These are phyloP conservation scores for Acronicta aceris DNA, from an alignment of 2,888 invertebrate species.

Conservation along the genomic window DNA sequence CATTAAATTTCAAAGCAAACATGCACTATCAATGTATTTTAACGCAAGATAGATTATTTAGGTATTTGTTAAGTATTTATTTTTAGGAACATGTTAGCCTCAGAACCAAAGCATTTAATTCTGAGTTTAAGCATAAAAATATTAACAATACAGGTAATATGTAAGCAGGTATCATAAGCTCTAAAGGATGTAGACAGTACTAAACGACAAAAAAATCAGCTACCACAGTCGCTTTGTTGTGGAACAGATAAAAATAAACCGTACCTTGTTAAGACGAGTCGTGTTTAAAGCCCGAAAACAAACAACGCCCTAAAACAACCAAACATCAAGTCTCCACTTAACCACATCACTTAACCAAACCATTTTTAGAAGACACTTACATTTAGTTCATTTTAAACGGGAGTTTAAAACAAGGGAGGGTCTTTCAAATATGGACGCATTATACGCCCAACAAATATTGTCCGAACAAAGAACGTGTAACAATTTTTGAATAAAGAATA, in stretches of 20 bases:
- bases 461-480: slow-evolving; percentile 80
- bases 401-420: slow-evolving; percentile 54
- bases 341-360: slow-evolving; percentile 82
- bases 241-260: slow-evolving; percentile 77
- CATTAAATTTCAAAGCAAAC: too few relatives aligned
- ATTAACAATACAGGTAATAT: too few relatives aligned
- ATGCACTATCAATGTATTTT: too few relatives aligned
- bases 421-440: slow-evolving; percentile 72
- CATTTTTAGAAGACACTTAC: slow-evolving; percentile 70
- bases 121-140: too few relatives aligned
- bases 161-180: slow-evolving; percentile 22
- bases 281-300: slow-evolving; percentile 80
- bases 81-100: too few relatives aligned
- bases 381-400: slow-evolving; percentile 54
- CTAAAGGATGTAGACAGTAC: slow-evolving; percentile 49
- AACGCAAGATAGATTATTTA: too few relatives aligned
- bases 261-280: slow-evolving; percentile 80
- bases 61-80: too few relatives aligned
- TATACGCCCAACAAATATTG: slow-evolving; percentile 76
- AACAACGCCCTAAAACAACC: slow-evolving; percentile 86
- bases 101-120: too few relatives aligned
- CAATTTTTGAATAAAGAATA: slow-evolving; percentile 78
- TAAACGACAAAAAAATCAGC: slow-evolving; percentile 53
- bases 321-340: slow-evolving; percentile 85
- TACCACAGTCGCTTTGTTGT: slow-evolving; percentile 64